phyloP scores from a whole-genome alignment of 53 echinoderm and acorn worm species.

The Antedon mediterranea region DNA sequence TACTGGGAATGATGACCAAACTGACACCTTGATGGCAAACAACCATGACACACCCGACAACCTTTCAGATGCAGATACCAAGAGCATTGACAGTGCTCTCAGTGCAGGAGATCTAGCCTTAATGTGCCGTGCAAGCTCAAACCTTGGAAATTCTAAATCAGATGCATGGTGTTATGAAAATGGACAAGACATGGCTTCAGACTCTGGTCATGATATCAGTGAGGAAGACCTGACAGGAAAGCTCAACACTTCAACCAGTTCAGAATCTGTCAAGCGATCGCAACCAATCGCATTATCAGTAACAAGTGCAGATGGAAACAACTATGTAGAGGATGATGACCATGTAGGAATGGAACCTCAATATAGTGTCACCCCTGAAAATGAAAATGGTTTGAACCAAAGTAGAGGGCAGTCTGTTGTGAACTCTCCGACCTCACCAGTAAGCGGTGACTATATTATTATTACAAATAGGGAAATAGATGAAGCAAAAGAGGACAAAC shows the following conservation, averaged over 20 bases:
- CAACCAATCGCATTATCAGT: neutral
- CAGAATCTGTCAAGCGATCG: neutral
- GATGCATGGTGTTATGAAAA: neutral
- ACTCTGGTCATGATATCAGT: neutral
- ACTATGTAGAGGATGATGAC: neutral
- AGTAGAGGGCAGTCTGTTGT: constrained; percentile 9
- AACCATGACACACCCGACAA: constrained; percentile 51
- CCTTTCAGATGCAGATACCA: constrained; percentile 83
- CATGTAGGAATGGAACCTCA: neutral
- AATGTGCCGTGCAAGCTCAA: constrained; percentile 27
- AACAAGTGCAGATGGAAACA: neutral
- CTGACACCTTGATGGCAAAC: constrained; percentile 9
- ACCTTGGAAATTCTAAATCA: constrained; percentile 50
- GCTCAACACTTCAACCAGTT: neutral
- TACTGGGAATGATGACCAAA: constrained; percentile 9
- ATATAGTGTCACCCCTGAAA: neutral
- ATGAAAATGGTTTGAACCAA: neutral
- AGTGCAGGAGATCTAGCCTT: constrained; percentile 36
- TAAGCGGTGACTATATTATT: constrained; percentile 56
- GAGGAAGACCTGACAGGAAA: neutral
- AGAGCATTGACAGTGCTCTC: constrained; percentile 55
- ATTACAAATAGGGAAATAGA: constrained; percentile 72
- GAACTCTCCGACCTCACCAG: constrained; percentile 28
- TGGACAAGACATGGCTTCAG: neutral
- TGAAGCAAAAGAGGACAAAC: constrained; percentile 35